These are phyloP conservation scores for Drosophila multiciliata DNA, from an alignment of 2,888 invertebrate species.

Conservation along the genomic window DNA sequence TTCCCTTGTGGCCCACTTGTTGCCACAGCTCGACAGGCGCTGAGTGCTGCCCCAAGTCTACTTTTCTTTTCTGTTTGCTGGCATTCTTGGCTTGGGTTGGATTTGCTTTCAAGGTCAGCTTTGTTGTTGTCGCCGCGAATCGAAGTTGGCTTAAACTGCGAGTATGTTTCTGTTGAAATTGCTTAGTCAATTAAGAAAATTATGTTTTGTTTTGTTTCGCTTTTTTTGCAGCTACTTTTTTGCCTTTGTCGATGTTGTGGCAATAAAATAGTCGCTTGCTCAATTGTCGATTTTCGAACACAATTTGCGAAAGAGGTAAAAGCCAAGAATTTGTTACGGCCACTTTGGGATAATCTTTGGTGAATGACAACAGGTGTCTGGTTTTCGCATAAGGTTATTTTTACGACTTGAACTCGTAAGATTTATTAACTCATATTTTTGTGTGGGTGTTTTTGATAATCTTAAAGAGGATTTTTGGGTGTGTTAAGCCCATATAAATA, in stretches of 20 bases:
- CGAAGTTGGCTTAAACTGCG: constrained; percentile 25
- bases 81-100: constrained; percentile 54
- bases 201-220: constrained; percentile 41
- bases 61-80: constrained; percentile 46
- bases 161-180: constrained; percentile 63
- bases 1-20: neutral
- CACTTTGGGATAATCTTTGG: constrained; percentile 22
- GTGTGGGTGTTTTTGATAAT: neutral
- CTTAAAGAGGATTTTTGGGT: neutral
- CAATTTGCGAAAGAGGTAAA: constrained; percentile 71
- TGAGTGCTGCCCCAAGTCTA: constrained; percentile 33
- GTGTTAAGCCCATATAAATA: neutral
- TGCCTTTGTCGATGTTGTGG: constrained; percentile 33
- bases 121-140: constrained; percentile 55
- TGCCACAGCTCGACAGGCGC: constrained; percentile 29
- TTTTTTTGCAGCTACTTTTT: constrained; percentile 52
- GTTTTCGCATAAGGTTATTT: constrained; percentile 15
- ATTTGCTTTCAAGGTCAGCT: constrained; percentile 66
- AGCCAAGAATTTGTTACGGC: constrained; percentile 59
- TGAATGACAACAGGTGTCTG: constrained; percentile 43
- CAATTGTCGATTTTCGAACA: constrained; percentile 61
- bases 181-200: constrained; percentile 75
- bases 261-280: constrained; percentile 59
- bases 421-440: neutral
- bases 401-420: neutral